Evolutionary conservation across 2,113 vertebrate species (phyloP), one percentile per base, ranked within the genome.

Genomic region (Columba livia): DNA sequence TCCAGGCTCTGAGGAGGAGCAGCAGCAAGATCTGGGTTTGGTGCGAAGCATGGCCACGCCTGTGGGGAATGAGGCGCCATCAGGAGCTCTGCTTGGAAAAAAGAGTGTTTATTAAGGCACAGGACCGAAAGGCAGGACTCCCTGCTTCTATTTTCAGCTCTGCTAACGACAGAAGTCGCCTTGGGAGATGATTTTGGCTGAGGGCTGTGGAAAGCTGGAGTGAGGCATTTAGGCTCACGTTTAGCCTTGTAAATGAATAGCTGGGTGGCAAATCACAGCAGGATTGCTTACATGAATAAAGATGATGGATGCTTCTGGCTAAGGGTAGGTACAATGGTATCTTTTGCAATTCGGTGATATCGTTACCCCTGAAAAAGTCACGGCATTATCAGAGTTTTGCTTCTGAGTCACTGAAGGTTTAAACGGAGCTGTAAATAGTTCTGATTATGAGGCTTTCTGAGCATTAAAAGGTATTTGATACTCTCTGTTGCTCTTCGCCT

Each of bases 181-280:
- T 79, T 75, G 84, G 84, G 80, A 93, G 70, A 57, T 40, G 86
- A 25, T 84, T 95, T 94, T 90, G 92, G 82, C 91, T 54, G 50
- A 88, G 85, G 42, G 38, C 83, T 60, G 79, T 78, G 79, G 60
- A 80, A 94, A 36, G 23, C 16, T 5, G 0, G 74, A 90, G 65
- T 2, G 58, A 91, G 81, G 62, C 40, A 31, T 58, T 93, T 44
- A 66, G 57, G 26, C 26, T 90, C 5, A 1, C 36, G 4, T 92
- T 97, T 64, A 94, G 74, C 61, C 66, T 89, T 73, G 42, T 15
- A 73, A 91, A 61, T 60, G 89, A 87, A n/a, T 36, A 77, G 74
- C 56, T 5, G 42, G 60, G 64, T 79, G 93, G 65, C 26, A 79
- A 61, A 81, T 64, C 65, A 2, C 57, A 58, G 65, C 65, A 61